Evolutionary conservation across 2,113 vertebrate species (phyloP), one percentile per base, ranked within the genome.

Genomic region (Macaca fascicularis): DNA sequence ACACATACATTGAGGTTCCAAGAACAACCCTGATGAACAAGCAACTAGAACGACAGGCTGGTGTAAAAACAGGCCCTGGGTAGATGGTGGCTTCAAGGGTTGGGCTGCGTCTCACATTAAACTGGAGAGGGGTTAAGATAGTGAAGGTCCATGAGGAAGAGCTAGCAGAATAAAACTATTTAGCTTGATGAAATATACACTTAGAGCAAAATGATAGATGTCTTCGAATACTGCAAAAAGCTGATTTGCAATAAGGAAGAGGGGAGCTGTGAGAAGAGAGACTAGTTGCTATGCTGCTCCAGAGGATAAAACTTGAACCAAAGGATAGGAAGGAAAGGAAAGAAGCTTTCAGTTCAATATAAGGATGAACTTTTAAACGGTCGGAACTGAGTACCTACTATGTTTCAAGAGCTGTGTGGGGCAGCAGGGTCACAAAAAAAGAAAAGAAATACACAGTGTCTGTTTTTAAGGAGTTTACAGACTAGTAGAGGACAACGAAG

Each of bases 261-360:
- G 8, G 30, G 70, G 19, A 90, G 64, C 27, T 40, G 13, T 74
- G 70, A 74, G 23, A 55, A 87, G 35, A 81, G 0, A 88, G 35
- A 89, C 45, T 61, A 40, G 61, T 6, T 88, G 23, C 78, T 52
- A 9, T 59, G 69, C 35, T 76, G 43, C 35, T 91, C 40, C n/a
- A 78, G n/a, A 96, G 55, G 72, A 87, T 23, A 95, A 69, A 86
- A 86, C 50, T 50, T 64, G 32, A 94, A 94, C 27, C 43, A 83
- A 83, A 74, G 48, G 10, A 67, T 3, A 70, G 32, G 27, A 89
- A 67, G 32, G 76, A 93, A 9, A 93, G 61, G 20, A 92, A 93
- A 74, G 20, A 94, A 80, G 59, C 72, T 90, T 85, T 76, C 72
- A 70, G 8, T 50, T 85, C 64, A 96, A 48, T 6, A 0, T 23